Evolutionary conservation across 2,113 vertebrate genomes (phyloP), one percentile per base, ranked within the genome.

Genomic region (Leptocoma aspasia): DNA sequence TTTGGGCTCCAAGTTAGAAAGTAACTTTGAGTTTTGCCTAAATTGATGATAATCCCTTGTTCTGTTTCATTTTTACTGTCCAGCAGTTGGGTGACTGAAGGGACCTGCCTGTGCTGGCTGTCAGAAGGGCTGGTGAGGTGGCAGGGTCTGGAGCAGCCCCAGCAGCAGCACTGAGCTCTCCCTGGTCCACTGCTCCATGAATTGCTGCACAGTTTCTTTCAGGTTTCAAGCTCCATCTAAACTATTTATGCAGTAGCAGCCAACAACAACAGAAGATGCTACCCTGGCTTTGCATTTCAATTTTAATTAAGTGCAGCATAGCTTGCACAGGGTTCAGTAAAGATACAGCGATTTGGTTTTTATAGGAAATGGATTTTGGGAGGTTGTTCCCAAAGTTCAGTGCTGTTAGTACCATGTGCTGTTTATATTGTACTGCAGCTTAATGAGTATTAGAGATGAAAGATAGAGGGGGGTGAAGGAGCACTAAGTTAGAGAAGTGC

Each of bases 401-500:
- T 42, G 86, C 86, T 96, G 72, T 78, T 90, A 94, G 53, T 65
- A 22, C 57, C 33, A 6, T 6, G 31, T 60, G 60, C 23, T 93
- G 68, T 86, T 90, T 81, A 53, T 81, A 33, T 53, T 61, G 76
- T 50, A 26, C 49, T 84, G 69, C 81, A 86, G 64, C 56, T 83
- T 89, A 83, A 93, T 5, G 30, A 86, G 69, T 61, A 53, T 64
- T 81, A 84, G 82, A 92, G 86, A 91, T 92, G 86, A 92, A 89
- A 92, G 75, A 54, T 39, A 84, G 86, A 94, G 82, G 65, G 82
- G 86, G 80, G 72, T 0, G 4, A 90, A 86, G 76, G 88, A 93
- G 80, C 86, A 42, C 85, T 33, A 10, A 56, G 90, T 86, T 96
- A 93, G 76, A 84, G 82, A 89, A 86, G 53, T 72, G 93, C 90